phyloP scores from a whole-genome alignment of 2,113 vertebrate genomes.

The Neofelis nebulosa region DNA sequence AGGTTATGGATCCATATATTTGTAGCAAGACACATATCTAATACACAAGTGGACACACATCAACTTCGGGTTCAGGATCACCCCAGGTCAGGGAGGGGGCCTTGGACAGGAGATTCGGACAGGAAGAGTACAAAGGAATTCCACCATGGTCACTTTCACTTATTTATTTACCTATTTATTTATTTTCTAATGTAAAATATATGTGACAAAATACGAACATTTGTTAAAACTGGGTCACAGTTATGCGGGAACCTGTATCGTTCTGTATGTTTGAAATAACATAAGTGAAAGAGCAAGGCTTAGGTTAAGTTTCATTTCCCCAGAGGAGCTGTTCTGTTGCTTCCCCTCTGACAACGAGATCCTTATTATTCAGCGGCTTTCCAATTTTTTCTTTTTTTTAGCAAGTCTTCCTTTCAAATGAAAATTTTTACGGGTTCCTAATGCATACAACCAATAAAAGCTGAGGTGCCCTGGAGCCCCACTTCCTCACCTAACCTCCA shows the following conservation, averaged over 20 bases:
- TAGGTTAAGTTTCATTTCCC: conserved; percentile 17
- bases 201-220: background rate
- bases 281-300: conserved; percentile 40
- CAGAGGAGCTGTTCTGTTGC: background rate
- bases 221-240: background rate
- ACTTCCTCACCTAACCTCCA: background rate
- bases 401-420: conserved; percentile 49
- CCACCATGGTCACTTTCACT: background rate
- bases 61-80: background rate
- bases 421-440: conserved; percentile 9
- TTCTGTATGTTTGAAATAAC: background rate
- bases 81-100: background rate
- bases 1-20: no score
- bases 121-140: background rate
- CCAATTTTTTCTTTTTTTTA: conserved; percentile 42
- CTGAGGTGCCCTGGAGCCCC: conserved; percentile 10
- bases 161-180: background rate
- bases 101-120: background rate
- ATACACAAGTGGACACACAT: background rate
- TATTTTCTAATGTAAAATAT: conserved; percentile 27
- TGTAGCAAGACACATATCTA: background rate
- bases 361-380: conserved; percentile 38
- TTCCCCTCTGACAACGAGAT: conserved; percentile 52
- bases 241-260: background rate
- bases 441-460: background rate